These are phyloP conservation scores for Misgurnus anguillicaudatus DNA, from an alignment of 2,113 vertebrate species.

Conservation along the genomic window DNA sequence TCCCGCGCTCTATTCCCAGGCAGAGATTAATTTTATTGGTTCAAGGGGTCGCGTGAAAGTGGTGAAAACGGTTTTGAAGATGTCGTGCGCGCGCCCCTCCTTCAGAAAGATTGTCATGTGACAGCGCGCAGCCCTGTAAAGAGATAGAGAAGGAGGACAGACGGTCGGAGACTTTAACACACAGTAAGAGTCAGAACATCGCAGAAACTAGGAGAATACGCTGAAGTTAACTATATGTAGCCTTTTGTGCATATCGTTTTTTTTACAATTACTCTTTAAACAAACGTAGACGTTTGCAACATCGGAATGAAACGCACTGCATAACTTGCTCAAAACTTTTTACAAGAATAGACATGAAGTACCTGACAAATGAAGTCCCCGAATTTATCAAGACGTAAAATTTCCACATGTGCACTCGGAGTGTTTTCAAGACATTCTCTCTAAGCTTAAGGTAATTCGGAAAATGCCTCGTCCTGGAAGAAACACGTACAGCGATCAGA, in stretches of 20 bases:
- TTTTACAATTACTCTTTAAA: no score
- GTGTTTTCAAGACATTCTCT: not conserved
- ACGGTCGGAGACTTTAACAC: not conserved
- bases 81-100: conserved; percentile 65
- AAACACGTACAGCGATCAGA: conserved; percentile 95
- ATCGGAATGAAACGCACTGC: conserved; percentile 5
- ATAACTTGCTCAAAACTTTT: conserved; percentile 16
- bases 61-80: not conserved
- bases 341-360: not conserved
- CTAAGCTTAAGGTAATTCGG: not conserved
- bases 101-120: conserved; percentile 87
- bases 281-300: not conserved
- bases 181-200: not conserved
- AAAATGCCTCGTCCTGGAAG: conserved; percentile 92
- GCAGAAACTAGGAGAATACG: not conserved
- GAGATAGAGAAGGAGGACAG: conserved; percentile 15
- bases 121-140: conserved; percentile 76
- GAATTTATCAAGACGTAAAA: not conserved
- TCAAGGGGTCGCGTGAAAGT: conserved; percentile 20
- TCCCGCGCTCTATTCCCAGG: not conserved
- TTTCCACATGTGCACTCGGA: not conserved
- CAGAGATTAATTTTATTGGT: conserved; percentile 16
- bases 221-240: not conserved
- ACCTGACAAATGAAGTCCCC: not conserved
- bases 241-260: not conserved